Percentiles rank a stretch among this genome's conserved stretches.
phyloP scores from a whole-genome alignment of 2,888 invertebrate species.

The Orthosia cruda region DNA sequence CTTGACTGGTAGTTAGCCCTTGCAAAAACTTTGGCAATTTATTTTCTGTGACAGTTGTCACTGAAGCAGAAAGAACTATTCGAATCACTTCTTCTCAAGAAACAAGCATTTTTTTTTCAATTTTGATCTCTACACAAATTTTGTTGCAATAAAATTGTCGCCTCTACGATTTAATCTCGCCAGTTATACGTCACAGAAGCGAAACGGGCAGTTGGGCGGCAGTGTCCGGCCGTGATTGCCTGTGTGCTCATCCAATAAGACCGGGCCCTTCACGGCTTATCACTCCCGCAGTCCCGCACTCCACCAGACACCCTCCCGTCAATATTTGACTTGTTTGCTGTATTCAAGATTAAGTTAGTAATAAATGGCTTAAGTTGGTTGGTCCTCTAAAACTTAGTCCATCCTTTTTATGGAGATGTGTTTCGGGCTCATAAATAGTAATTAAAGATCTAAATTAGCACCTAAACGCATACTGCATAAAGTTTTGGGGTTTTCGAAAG shows the following conservation, averaged over 20 bases:
- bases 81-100: background rate
- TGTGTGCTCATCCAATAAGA: constrained; percentile 81
- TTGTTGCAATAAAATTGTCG: constrained; percentile 19
- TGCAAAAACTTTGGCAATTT: too few species aligned
- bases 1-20: too few species aligned
- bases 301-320: constrained; percentile 60
- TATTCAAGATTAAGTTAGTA: constrained; percentile 66
- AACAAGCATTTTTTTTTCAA: background rate
- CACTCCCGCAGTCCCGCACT: constrained; percentile 66
- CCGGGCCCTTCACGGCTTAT: constrained; percentile 74
- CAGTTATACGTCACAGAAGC: constrained; percentile 55
- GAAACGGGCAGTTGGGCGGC: constrained; percentile 71
- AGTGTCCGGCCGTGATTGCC: constrained; percentile 71
- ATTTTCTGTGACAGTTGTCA: too few species aligned
- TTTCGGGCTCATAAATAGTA: constrained; percentile 52
- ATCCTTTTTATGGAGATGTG: constrained; percentile 41
- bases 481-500: constrained; percentile 37
- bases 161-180: constrained; percentile 54
- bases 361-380: constrained; percentile 64
- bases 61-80: too few species aligned
- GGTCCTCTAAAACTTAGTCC: constrained; percentile 31
- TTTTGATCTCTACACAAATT: background rate
- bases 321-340: constrained; percentile 71
- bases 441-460: constrained; percentile 42
- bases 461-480: constrained; percentile 40